These are phyloP conservation scores for Orussus abietinus DNA, from an alignment of 1,140 invertebrate species.

Conservation along the genomic window DNA sequence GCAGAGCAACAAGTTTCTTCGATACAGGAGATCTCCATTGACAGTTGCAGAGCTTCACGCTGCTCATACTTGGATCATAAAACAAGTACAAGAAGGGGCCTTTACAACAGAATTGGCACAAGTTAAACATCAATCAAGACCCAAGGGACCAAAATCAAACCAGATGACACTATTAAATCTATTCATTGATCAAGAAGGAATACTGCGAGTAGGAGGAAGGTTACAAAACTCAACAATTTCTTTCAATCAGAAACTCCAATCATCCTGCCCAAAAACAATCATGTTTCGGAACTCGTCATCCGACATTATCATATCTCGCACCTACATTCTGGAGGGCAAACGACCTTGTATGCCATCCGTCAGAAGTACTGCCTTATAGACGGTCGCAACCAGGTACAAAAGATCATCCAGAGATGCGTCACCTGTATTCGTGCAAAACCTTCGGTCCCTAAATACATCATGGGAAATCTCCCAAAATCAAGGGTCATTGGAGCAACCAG, in stretches of 20 bases:
- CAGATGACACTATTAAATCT: conserved; percentile 20
- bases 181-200: conserved; percentile 33
- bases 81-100: conserved; percentile 24
- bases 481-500: conserved; percentile 3
- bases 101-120: conserved; percentile 17
- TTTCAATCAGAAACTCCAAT: conserved; percentile 32
- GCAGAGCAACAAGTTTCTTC: not conserved
- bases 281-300: conserved; percentile 19
- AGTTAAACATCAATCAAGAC: not conserved
- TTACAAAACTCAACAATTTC: conserved; percentile 27
- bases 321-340: conserved; percentile 35
- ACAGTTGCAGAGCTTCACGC: not conserved
- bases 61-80: conserved; percentile 6
- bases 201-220: conserved; percentile 42
- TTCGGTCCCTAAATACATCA: conserved; percentile 15
- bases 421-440: conserved; percentile 10
- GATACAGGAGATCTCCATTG: not conserved
- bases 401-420: conserved; percentile 13
- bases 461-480: conserved; percentile 22
- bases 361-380: conserved; percentile 20
- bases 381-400: conserved; percentile 13
- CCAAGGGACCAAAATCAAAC: conserved; percentile 23
- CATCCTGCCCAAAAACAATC: conserved; percentile 26
- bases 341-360: conserved; percentile 12
- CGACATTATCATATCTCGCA: conserved; percentile 25